Base-by-base conservation (phyloP, 2,113 vertebrate genomes). In the Rhagologus leucostigma region DNA sequence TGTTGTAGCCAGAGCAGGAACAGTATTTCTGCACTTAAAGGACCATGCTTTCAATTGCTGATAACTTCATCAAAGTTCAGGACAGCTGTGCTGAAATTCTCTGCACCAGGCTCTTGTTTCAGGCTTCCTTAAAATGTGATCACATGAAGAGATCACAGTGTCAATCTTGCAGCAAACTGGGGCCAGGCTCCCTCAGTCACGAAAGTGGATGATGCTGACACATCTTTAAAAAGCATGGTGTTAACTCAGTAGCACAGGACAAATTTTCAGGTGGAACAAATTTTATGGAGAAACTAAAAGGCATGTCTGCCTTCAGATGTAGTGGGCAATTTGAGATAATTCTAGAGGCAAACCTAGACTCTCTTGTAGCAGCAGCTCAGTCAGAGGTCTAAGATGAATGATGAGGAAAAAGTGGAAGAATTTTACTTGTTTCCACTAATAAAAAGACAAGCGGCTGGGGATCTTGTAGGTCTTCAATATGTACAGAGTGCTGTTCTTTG, bases 131-230 rank as follows among this genome's bases (percentile, higher is more conserved):
- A 65, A 53, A 90, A 85, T 0, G 4, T 41, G 50, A 27, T 74
- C 27, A 35, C 47, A 5, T n/a, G 26, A 53, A 82, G 53, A 35
- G 68, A 52, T 80, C 20, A 7, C 37, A 39, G n/a, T 6, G 9
- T 60, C 26, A 23, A 4, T 44, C 41, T 71, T 71, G 64, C 18
- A 35, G 57, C 37, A 88, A 64, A 60, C n/a, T 5, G n/a, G 7
- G 46, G 19, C 65, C 1, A 3, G 29, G 42, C 41, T 74, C 14
- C 27, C 33, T 92, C 7, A 0, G 30, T 23, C 7, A 4, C 16
- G 19, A 33, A 67, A 46, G 17, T 2, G 3, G 8, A 16, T 2
- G 3, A 13, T 83, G 47, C 33, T 50, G 47, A 23, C 1, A 0
- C 30, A 24, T 35, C 39, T 80, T 88, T 53, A 24, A n/a, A 95